Evolutionary conservation across 2,113 vertebrate species (phyloP), one percentile per base, ranked within the genome.

Genomic region (Guaruba guarouba): DNA sequence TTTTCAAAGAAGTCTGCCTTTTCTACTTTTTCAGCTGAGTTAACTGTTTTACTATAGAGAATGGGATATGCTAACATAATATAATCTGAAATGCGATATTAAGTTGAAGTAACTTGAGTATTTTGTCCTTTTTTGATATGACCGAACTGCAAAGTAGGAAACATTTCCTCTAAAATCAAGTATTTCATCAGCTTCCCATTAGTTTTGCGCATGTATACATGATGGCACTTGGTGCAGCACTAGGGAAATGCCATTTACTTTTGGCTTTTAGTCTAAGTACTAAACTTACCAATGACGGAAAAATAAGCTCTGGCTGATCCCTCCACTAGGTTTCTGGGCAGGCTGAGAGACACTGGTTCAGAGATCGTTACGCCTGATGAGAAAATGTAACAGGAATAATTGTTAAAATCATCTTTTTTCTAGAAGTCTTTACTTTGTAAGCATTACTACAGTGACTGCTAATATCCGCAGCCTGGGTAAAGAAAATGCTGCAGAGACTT

Each of bases 251-350:
- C 6, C 29, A 35, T 68, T 49, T 37, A 44, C 6, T 83, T 88
- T 90, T 75, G 33, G 3, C 67, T 82, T 88, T 88, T 69, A 89
- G 33, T 52, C 6, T 24, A 81, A 51, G 31, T 44, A 44, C 13
- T 79, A 52, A 90, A 86, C 96, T 96, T 96, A 98, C 98, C 98
- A 9, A 97, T 24, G 37, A 98, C 83, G 39, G 94, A 96, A 92
- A 98, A 82, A 64, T 92, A 95, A 67, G 97, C 96, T 93, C 95
- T 97, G 61, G 92, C 92, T 28, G 98, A 98, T 44, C 95, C 97
- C 24, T 97, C 28, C 37, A 98, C 92, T 7, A 95, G 8, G 39
- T 92, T 80, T 17, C 17, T 18, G 54, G 98, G 97, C 64, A 98
- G 81, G 24, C 43, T 86, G 67, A 98, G 89, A 70, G 85, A 61